phyloP scores from a whole-genome alignment of 2,797 vertebrate species.

The Loris lydekkerianus region DNA sequence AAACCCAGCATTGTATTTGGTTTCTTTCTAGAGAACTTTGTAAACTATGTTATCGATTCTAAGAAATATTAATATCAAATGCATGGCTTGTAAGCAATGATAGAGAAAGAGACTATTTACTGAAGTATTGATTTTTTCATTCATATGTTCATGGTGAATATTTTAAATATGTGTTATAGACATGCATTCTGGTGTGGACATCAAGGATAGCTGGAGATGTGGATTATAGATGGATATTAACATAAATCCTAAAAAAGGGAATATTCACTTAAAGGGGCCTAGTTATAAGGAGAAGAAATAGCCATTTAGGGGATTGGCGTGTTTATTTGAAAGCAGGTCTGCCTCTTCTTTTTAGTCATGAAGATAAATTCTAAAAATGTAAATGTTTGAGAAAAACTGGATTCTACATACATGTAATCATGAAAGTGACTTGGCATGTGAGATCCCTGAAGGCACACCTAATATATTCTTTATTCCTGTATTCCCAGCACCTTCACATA shows the following conservation, averaged over 20 bases:
- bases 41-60: background rate
- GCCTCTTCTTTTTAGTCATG: background rate
- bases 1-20: background rate
- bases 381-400: background rate
- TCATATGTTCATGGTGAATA: background rate
- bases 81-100: background rate
- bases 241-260: background rate
- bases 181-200: background rate
- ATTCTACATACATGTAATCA: background rate
- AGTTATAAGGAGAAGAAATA: background rate
- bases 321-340: background rate
- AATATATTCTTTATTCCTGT: background rate
- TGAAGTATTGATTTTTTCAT: background rate
- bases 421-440: background rate
- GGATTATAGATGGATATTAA: background rate
- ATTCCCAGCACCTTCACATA: background rate
- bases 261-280: background rate
- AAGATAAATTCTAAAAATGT: constrained; percentile 3
- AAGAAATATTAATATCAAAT: background rate
- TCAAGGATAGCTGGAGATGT: background rate
- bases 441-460: background rate
- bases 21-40: background rate
- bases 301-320: background rate
- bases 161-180: background rate
- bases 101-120: background rate